Conservation (phyloP, 2,888 invertebrate species). For the Prosopocoilus inquinatus region DNA sequence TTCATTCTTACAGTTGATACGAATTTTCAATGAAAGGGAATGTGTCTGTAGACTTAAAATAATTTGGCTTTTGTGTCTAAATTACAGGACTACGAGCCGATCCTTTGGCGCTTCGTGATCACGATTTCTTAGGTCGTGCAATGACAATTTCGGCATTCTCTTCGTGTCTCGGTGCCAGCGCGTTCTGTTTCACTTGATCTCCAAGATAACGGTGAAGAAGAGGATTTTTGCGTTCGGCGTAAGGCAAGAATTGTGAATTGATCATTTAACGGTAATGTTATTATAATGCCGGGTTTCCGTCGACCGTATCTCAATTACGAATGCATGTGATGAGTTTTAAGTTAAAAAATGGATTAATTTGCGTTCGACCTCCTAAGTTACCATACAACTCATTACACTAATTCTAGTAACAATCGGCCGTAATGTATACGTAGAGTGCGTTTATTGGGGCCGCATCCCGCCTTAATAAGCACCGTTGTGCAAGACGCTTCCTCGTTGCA, state of each 20-base stretch:
- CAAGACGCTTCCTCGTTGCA: conserved; percentile 42
- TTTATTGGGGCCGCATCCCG: conserved; percentile 45
- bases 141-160: conserved; percentile 9
- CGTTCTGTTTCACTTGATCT: too few relatives aligned
- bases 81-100: conserved; percentile 19
- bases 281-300: not conserved
- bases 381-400: conserved; percentile 40
- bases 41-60: not conserved
- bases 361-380: conserved; percentile 27
- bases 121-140: conserved; percentile 21
- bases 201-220: too few relatives aligned
- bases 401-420: conserved; percentile 40
- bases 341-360: conserved; percentile 28
- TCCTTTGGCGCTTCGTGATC: conserved; percentile 23
- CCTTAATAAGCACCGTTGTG: conserved; percentile 44
- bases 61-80: conserved; percentile 12
- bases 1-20: not conserved
- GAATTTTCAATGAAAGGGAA: not conserved
- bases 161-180: too few relatives aligned
- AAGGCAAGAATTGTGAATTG: too few relatives aligned
- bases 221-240: too few relatives aligned
- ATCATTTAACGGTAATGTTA: too few relatives aligned
- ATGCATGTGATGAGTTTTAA: not conserved
- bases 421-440: conserved; percentile 41
- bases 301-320: not conserved